A percentile compares a stretch with the other conserved stretches of the same genome.
phyloP scores from a whole-genome alignment of 2,113 vertebrate genomes.

The Lepus europaeus region DNA sequence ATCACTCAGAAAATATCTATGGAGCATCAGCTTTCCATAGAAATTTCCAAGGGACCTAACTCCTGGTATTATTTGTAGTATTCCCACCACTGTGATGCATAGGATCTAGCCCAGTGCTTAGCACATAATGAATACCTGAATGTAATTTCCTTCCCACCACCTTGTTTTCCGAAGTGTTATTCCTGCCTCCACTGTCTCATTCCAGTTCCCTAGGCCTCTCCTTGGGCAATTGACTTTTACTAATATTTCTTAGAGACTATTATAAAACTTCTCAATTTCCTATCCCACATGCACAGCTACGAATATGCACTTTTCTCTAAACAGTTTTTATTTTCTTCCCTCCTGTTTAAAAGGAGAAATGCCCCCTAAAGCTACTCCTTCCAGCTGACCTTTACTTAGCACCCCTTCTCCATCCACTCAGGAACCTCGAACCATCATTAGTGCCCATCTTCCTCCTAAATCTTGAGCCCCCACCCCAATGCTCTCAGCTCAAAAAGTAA shows the following conservation, averaged over 20 bases:
- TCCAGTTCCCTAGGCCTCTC: not conserved
- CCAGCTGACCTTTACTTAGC: not conserved
- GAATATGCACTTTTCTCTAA: not conserved
- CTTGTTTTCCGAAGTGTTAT: not conserved
- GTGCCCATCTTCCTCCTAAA: not conserved
- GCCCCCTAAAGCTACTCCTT: not conserved
- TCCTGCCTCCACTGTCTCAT: not conserved
- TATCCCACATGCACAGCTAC: not conserved
- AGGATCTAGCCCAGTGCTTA: not conserved
- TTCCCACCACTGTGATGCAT: not conserved
- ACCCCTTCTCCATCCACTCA: not conserved
- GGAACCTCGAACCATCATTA: too few relatives aligned
- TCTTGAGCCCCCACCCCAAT: not conserved
- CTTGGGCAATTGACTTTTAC: not conserved
- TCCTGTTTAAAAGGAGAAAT: not conserved
- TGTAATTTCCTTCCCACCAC: not conserved
- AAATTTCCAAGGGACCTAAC: not conserved
- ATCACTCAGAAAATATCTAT: not conserved
- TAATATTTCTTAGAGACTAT: not conserved
- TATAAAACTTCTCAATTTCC: not conserved
- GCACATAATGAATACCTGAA: not conserved
- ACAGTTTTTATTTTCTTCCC: not conserved
- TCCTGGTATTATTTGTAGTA: not conserved
- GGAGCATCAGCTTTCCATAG: not conserved
- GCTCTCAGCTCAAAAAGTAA: constrained; percentile 11